Evolutionary conservation across 2,888 invertebrate genomes (phyloP), one percentile per base, ranked within the genome.

Genomic region (Erebia aethiops): DNA sequence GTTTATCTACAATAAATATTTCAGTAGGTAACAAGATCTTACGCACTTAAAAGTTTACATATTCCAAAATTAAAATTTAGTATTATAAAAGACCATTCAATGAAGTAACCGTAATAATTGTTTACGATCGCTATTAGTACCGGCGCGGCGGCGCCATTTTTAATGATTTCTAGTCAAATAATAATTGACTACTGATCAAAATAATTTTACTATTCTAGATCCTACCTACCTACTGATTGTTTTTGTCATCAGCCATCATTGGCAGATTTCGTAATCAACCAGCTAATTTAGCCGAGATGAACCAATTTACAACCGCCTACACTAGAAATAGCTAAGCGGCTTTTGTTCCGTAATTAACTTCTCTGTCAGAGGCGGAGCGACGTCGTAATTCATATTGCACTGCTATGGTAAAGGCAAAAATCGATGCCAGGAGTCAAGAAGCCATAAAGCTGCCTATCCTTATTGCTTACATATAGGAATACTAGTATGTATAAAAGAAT

Each of bases 261-360:
- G 18, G 43, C 43, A 61, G 16, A 43, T 43, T 10, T 5, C 4
- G 43, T n/a, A 43, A 43, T 43, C 16, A 61, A 41, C 18, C 16
- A n/a, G 43, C 11, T 16, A 41, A 7, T 60, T 35, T 43, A 43
- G 10, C 9, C 43, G 16, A 43, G 43, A 60, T 9, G 60, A 60
- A 18, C n/a, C 43, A 41, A 43, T 61, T 61, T 11, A 16, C 43
- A 61, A 18, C 10, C 14, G 11, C 61, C 16, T 46, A 61, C 46
- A 61, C 61, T 5, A 46, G 46, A 7, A 61, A 61, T 18, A 13
- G 61, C n/a, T 46, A 18, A 61, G 60, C 16, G 7, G 46, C 46
- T 21, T 61, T 18, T 13, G 56, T 26, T 26, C 26, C 2, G 18
- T 61, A 46, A 61, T 61, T 61, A 61, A 61, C 61, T 61, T 61